A percentile compares a stretch with the other conserved stretches of the same genome.
Evolutionary conservation across 2,113 vertebrate species (phyloP).

Genomic region (Carlito syrichta): DNA sequence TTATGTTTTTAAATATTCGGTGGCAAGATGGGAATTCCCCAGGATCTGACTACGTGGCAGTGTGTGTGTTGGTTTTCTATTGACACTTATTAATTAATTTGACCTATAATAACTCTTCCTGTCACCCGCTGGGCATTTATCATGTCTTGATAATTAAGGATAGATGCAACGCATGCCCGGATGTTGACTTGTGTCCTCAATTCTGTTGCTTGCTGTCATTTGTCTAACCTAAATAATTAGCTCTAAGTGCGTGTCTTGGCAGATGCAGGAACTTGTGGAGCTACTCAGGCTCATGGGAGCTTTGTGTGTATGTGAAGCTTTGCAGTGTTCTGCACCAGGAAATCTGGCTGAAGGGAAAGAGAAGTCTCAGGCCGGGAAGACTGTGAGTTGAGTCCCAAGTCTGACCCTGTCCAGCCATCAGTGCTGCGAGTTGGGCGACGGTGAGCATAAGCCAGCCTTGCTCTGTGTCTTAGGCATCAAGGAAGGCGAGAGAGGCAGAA

Average conservation of each 20-base stretch:
- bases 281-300: fast-evolving
- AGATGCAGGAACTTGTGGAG: fast-evolving
- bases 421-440: not conserved
- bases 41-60: fast-evolving
- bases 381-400: fast-evolving
- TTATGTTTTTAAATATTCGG: not conserved
- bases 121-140: fast-evolving
- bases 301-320: fast-evolving
- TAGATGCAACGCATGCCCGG: not conserved
- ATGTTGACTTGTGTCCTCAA: not conserved
- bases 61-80: not conserved
- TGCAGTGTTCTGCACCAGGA: not conserved
- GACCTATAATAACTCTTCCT: not conserved
- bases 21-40: not conserved
- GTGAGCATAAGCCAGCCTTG: fast-evolving
- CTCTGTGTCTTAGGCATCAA: fast-evolving
- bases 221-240: fast-evolving
- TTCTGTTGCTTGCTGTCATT: not conserved
- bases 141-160: not conserved
- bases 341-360: not conserved
- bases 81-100: not conserved
- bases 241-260: fast-evolving
- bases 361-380: too few species aligned
- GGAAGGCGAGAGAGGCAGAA: not conserved
- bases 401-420: fast-evolving